Evolutionary conservation across 2,888 invertebrate species (phyloP).

Genomic region (Drymonia ruficornis): DNA sequence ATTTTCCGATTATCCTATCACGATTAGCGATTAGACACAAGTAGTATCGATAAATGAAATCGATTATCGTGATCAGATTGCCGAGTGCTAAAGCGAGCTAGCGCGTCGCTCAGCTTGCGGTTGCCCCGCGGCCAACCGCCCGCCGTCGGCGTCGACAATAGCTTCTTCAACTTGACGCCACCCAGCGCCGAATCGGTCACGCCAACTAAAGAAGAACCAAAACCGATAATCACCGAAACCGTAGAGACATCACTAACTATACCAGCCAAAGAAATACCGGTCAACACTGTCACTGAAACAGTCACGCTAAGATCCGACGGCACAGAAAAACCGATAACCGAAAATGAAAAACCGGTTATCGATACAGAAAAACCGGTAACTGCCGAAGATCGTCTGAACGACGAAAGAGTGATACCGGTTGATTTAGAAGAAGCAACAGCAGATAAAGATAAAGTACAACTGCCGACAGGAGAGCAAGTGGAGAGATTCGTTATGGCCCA

Average conservation of each 20-base stretch:
- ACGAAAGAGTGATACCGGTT: conserved; percentile 40
- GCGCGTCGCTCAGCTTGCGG: conserved; percentile 72
- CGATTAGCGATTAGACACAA: conserved; percentile 43
- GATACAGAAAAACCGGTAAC: conserved; percentile 5
- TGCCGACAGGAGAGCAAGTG: conserved; percentile 24
- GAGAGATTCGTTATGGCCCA: conserved; percentile 62
- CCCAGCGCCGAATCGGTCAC: conserved; percentile 76
- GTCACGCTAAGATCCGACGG: conserved; percentile 10
- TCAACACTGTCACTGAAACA: conserved; percentile 1
- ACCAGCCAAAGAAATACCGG: conserved; percentile 30
- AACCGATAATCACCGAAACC: conserved; percentile 41
- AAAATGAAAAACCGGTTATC: conserved; percentile 9
- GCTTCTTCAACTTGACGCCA: conserved; percentile 76
- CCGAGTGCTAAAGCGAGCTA: conserved; percentile 77
- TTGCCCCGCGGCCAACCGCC: conserved; percentile 76
- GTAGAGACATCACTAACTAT: conserved; percentile 45
- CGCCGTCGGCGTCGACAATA: conserved; percentile 65
- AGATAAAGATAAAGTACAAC: conserved; percentile 20
- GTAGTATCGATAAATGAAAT: conserved; percentile 33
- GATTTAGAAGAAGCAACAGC: conserved; percentile 21
- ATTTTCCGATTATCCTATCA: conserved; percentile 3
- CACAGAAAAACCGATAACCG: conserved; percentile 16
- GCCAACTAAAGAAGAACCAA: conserved; percentile 56
- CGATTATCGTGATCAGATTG: conserved; percentile 73
- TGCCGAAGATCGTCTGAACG: conserved; percentile 23